phyloP scores from a whole-genome alignment of 2,888 invertebrate genomes.

The Coenonympha arcania region DNA sequence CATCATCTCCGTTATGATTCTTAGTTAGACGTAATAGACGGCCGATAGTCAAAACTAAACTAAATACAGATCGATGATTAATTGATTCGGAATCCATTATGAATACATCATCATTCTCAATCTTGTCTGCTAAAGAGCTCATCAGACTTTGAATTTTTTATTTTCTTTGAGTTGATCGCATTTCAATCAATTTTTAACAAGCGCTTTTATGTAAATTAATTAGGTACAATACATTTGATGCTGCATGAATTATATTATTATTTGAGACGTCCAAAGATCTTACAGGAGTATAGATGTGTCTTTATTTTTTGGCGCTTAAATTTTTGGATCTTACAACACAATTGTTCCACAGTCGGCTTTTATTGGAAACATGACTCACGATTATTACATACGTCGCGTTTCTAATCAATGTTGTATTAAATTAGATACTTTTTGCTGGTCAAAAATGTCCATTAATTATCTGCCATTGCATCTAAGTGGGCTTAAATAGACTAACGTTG shows the following conservation, averaged over 20 bases:
- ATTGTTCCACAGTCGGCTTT: no score
- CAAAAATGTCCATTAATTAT: no score
- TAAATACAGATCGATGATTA: not conserved
- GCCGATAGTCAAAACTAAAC: conserved; percentile 2
- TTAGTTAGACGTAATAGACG: not conserved
- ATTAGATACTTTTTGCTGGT: not conserved
- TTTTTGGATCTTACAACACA: not conserved
- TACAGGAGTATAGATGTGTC: no score
- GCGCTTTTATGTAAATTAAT: no score
- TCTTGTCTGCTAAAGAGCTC: not conserved
- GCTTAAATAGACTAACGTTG: no score
- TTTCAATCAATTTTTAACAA: no score
- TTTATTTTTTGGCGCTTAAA: no score
- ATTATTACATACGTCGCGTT: not conserved
- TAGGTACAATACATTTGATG: no score
- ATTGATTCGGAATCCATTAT: not conserved
- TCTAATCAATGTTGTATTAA: not conserved
- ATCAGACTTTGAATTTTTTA: not conserved
- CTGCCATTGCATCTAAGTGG: no score
- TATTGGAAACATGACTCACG: not conserved
- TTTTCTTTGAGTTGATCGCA: not conserved
- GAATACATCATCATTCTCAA: not conserved
- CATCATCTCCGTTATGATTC: not conserved
- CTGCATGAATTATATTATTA: no score
- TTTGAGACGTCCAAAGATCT: no score